Evolutionary conservation across 1,140 invertebrate species (phyloP), one percentile per base, ranked within the genome.

Genomic region (Dermatophagoides farinae): DNA sequence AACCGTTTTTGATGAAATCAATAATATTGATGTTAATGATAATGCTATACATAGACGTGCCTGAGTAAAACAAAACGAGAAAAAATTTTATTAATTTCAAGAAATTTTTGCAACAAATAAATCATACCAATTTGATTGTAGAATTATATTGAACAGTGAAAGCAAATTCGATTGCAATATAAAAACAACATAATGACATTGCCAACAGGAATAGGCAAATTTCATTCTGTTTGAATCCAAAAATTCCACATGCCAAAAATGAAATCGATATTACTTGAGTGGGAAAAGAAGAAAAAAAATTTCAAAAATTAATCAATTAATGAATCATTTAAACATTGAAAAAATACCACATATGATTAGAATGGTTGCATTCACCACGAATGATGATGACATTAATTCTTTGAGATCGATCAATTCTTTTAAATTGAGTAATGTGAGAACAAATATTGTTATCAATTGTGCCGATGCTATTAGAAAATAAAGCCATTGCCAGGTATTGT

Each of bases 401-500:
- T 50, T 60, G 44, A 1, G 44, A 60, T 49, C 44, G 25, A 60
- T 18, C 23, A 60, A 25, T 23, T 11, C 8, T 22, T 60, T 47
- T 14, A 60, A 4, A n/a, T 60, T n/a, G n/a, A 60, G 2, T 49
- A 31, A 10, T 12, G 58, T 60, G 6, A 60, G 31, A 4, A 60
- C 23, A 22, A 16, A 12, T 6, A 60, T 47, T 9, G 6, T 20
- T 50, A 25, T 18, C 10, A 60, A 46, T 25, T 60, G 43, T 11
- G 16, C 50, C 5, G 23, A 47, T 14, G 58, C 58, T 1, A 50
- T 52, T 9, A 50, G 4, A 18, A 60, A 47, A 37, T 49, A 60
- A 14, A 60, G 58, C 58, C 58, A 60, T 60, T 60, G 58, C 58
- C 58, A 60, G 8, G 43, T 49, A 52, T 60, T 60, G 44, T 38